Evolutionary conservation across 2,113 vertebrate genomes (phyloP).

Genomic region (Corapipo altera): DNA sequence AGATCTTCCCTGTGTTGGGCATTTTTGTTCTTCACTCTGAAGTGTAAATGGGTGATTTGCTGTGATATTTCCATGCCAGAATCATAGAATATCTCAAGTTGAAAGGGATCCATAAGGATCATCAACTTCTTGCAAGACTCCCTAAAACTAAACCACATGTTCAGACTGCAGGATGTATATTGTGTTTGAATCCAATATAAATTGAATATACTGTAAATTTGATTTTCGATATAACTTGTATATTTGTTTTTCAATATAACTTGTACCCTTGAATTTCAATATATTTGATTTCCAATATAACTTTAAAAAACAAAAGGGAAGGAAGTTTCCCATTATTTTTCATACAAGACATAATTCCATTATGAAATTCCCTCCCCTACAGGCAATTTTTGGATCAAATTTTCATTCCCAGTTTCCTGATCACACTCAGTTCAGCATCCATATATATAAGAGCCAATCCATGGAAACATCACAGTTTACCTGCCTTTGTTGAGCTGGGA

Average conservation of each 20-base stretch:
- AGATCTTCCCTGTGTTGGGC: neutral
- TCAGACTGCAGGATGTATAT: neutral
- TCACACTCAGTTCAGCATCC: fast-evolving
- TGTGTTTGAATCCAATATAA: neutral
- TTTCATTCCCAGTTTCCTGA: neutral
- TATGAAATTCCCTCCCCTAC: neutral
- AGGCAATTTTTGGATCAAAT: neutral
- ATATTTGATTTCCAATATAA: no score
- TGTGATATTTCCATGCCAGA: neutral
- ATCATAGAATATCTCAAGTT: neutral
- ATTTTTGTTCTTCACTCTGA: neutral
- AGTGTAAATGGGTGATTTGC: neutral
- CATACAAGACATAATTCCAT: neutral
- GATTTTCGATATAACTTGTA: neutral
- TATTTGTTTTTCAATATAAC: neutral
- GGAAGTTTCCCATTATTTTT: neutral
- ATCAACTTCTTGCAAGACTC: neutral
- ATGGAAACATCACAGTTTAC: neutral
- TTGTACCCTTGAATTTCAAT: no score
- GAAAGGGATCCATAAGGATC: neutral
- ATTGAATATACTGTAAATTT: neutral
- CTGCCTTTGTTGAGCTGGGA: neutral
- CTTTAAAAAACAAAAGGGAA: neutral
- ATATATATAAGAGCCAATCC: fast-evolving
- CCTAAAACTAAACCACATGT: neutral